Percentiles rank a stretch among this genome's conserved stretches.
Conservation (phyloP, 1,140 invertebrate species). For the Bombus waltoni region DNA sequence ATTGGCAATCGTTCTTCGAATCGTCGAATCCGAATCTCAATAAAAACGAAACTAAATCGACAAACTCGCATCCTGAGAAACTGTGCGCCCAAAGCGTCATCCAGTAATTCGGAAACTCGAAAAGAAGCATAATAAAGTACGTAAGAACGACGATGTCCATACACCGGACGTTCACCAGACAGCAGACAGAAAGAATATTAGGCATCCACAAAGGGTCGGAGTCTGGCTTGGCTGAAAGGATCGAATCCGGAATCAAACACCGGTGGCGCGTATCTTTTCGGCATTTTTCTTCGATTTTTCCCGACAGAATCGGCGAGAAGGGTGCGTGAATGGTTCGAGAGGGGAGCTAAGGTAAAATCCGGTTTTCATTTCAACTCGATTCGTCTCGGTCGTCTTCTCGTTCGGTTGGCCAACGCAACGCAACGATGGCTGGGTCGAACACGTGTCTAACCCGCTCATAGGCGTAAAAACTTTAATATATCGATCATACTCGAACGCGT, state of each 20-base stretch:
- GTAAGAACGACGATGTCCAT: not conserved
- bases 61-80: not conserved
- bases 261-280: not conserved
- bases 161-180: not conserved
- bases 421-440: constrained; percentile 25
- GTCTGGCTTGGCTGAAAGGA: not conserved
- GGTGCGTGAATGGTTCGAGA: not conserved
- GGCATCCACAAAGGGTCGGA: not conserved
- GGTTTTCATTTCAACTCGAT: constrained; percentile 44
- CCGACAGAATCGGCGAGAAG: not conserved
- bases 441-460: constrained; percentile 37
- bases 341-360: constrained; percentile 30
- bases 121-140: not conserved
- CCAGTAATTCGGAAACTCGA: not conserved
- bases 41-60: not conserved
- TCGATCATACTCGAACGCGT: no score
- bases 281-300: constrained; percentile 34
- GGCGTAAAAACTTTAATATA: constrained; percentile 25
- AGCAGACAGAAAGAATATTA: constrained; percentile 27
- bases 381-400: not conserved
- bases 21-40: not conserved
- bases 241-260: not conserved
- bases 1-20: not conserved
- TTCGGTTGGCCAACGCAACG: constrained; percentile 2
- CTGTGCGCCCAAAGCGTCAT: not conserved